These are phyloP conservation scores for Saccostrea echinata DNA, from an alignment of 1,140 invertebrate species.

Conservation along the genomic window DNA sequence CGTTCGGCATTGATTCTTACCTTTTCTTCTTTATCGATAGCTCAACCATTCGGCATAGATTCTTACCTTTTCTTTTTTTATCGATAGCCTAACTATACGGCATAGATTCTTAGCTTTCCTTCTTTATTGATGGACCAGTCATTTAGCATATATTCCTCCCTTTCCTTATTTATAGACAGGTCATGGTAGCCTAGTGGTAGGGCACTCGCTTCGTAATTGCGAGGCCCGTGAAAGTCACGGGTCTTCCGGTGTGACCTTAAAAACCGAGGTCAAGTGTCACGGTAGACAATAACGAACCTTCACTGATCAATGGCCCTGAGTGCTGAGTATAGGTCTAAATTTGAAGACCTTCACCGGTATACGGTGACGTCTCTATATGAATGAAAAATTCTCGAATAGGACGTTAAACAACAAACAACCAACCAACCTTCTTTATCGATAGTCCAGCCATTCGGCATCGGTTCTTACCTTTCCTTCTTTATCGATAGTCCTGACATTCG, in stretches of 20 bases:
- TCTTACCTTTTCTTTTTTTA: constrained; percentile 83
- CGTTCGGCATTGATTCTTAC: constrained; percentile 58
- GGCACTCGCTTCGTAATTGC: no score
- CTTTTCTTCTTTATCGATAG: constrained; percentile 86
- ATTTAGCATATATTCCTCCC: constrained; percentile 84
- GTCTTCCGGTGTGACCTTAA: no score
- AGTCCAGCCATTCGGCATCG: background rate
- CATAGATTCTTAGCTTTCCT: constrained; percentile 81
- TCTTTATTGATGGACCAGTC: constrained; percentile 91
- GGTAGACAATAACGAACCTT: no score
- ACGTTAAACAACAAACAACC: no score
- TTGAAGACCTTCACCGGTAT: no score
- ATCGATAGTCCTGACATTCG: background rate
- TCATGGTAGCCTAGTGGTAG: no score
- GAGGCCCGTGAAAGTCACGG: no score
- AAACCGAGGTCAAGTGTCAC: no score
- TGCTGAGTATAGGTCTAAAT: no score
- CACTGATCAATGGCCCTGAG: no score
- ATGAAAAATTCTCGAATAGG: no score
- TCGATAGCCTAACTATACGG: constrained; percentile 90
- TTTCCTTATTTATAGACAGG: constrained; percentile 87
- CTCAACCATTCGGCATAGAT: constrained; percentile 92
- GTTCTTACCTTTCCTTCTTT: constrained; percentile 61
- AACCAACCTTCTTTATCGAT: background rate
- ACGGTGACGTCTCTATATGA: no score